Evolutionary conservation across 2,888 invertebrate species (phyloP), one percentile per base, ranked within the genome.

Genomic region (Coecobrya sp.): DNA sequence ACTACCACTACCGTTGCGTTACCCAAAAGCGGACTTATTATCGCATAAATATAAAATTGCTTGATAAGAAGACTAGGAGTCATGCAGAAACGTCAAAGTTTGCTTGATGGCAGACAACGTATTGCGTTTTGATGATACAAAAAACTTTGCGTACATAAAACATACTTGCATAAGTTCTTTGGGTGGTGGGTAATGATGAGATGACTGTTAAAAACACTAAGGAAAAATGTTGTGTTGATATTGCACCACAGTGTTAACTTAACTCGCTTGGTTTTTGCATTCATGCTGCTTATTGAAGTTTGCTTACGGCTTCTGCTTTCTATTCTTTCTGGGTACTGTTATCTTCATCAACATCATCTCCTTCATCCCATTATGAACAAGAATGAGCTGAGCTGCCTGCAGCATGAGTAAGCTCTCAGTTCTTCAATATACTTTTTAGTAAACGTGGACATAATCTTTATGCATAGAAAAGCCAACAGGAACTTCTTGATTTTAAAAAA

Each of bases 331-430:
- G 59, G 3, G 45, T 59, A 59, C 82, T 82, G 82, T 82, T 59
- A 82, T 82, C 82, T 30, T 82, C 16, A 25, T 76, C 19, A 76
- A 10, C 45, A 76, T 45, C 76, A 82, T 62, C 82, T n/a, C 19
- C 5, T 65, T 82, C 82, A 36, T 62, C 36, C 59, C 19, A 30
- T 62, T 82, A 49, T 3, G 36, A 82, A 55, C 82, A 82, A 27
- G 25, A 45, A n/a, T 13, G 19, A 70, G 25, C 55, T 68, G 68
- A 1, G 36, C 70, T 70, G 30, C 30, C 30, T 70, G 70, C 70
- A 70, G 70, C 36, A 70, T 79, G 79, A 79, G 79, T 79, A 79
- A 79, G 55, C 27, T 27, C 36, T 59, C 8, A 1, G 3, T 79
- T 7, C 19, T 25, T 13, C n/a, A n/a, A n/a, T n/a, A n/a, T n/a